Base-by-base conservation (phyloP, 2,888 invertebrate genomes). In the Gisinianus flammeolus region DNA sequence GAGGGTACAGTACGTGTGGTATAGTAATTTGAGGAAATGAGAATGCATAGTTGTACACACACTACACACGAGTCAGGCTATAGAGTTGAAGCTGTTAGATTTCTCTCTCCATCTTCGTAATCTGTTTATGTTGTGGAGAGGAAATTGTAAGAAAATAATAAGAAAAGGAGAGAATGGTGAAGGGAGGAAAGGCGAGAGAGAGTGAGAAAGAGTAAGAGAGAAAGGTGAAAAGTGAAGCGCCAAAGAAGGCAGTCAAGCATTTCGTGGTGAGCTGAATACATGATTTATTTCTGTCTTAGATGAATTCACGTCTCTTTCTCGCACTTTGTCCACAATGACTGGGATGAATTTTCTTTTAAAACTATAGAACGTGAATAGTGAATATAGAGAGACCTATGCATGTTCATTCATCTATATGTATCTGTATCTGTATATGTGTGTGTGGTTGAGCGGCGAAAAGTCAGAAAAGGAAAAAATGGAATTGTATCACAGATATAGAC, bases 211-310 rank as follows among this genome's bases (percentile, higher is more conserved):
- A 30, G 12, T 5, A 28, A 62, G 2, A 5, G 24, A 22, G 30
- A 28, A 67, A 31, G 30, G 28, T 26, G 28, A 62, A 26, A 31
- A 31, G 35, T n/a, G 33, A 67, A 8, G 22, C 4, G 22, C 2
- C 31, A 31, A 33, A 35, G 33, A 28, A 33, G n/a, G 67, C 71
- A 71, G 71, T 71, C 30, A 56, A 71, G 56, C 71, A 54, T 71
- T 52, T 54, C 71, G 71, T 71, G 71, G 71, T 71, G 71, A 54
- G 54, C 71, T 71, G 71, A 71, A 71, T 71, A 44, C 56, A 71
- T 71, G 71, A 71, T 71, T 71, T 71, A 71, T 71, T 71, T 71
- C 71, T 71, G 71, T 71, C 71, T 71, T 67, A 35, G 67, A 67
- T 67, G 67, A 67, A 5, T 35, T 28, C 19, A n/a, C 22, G 31